Evolutionary conservation across 2,113 vertebrate species (phyloP).

Genomic region (Centropristis striata): DNA sequence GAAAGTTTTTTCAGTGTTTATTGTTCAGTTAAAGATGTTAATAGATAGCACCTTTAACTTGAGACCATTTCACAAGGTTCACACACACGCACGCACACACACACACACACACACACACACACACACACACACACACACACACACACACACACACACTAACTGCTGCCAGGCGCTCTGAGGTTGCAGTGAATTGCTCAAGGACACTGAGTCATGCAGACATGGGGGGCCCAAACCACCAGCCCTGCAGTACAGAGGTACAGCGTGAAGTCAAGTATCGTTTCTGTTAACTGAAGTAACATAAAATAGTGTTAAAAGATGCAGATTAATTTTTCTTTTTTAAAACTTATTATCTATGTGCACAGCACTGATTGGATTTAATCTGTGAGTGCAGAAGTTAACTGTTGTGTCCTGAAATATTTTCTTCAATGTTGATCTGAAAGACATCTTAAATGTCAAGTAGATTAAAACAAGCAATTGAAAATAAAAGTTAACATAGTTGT

Average conservation of each 20-base stretch:
- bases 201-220: neutral
- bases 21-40: neutral
- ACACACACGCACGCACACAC: neutral
- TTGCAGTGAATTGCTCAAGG: neutral
- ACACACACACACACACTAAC: neutral
- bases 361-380: neutral
- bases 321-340: neutral
- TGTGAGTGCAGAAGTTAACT: neutral
- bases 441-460: neutral
- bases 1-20: neutral
- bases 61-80: neutral
- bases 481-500: neutral
- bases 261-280: neutral
- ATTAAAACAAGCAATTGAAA: neutral
- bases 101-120: too few relatives aligned
- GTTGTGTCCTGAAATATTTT: neutral
- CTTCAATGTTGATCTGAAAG: neutral
- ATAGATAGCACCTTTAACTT: neutral
- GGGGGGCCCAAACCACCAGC: neutral
- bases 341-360: neutral
- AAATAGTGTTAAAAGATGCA: too few relatives aligned
- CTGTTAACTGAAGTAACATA: neutral
- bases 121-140: neutral
- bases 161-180: neutral
- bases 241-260: neutral